These are phyloP conservation scores for Procambarus clarkii DNA, from an alignment of 1,140 invertebrate species.

Conservation along the genomic window DNA sequence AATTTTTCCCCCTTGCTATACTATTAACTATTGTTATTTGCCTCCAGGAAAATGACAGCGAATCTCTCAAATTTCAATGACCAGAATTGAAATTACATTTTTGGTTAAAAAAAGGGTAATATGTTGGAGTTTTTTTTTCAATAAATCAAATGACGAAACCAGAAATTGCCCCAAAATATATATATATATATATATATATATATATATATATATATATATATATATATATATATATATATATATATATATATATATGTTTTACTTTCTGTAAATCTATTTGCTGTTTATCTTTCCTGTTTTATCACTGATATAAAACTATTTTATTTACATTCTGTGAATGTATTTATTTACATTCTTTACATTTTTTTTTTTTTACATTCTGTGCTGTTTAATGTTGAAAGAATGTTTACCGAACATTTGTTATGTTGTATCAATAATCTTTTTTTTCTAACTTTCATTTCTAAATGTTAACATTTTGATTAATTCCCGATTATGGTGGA, in stretches of 20 bases:
- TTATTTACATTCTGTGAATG: neutral
- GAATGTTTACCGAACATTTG: neutral
- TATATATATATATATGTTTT: conserved; percentile 15
- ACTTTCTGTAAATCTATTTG: conserved; percentile 25
- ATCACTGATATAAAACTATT: neutral
- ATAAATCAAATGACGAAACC: conserved; percentile 54
- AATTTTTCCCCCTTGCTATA: neutral
- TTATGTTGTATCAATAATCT: no score
- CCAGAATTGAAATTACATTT: conserved; percentile 13
- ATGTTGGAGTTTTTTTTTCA: conserved; percentile 24
- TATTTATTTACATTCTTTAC: no score
- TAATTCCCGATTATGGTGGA: no score
- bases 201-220: no score
- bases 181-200: no score
- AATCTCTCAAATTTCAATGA: conserved; percentile 46
- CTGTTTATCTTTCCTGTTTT: conserved; percentile 1
- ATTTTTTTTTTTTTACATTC: conserved; percentile 1
- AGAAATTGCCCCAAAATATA: conserved; percentile 38
- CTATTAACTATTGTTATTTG: conserved; percentile 31
- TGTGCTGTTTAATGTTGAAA: neutral
- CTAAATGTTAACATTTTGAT: no score
- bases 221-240: no score
- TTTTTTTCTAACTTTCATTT: no score
- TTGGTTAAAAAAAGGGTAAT: conserved; percentile 29
- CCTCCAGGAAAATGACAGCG: neutral